Base-by-base conservation (phyloP, 2,797 vertebrate species). In the Psittacula echo region DNA sequence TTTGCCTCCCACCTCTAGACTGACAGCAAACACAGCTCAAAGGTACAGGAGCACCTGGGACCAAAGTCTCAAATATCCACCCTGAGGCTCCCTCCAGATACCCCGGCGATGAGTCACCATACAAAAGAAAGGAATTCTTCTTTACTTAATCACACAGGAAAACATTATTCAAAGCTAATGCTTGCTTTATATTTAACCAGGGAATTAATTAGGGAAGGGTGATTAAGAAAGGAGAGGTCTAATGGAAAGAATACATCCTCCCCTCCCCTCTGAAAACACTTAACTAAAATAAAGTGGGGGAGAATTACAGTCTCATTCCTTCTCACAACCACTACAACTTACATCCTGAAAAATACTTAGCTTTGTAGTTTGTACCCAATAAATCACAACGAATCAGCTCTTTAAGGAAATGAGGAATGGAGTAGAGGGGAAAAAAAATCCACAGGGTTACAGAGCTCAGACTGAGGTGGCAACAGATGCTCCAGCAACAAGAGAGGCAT, bases 151-250 rank as follows among this genome's bases (percentile, higher is more conserved):
- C 95, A 95, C 87, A 95, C 96, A 97, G 97, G 94, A 97, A 97
- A 97, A 96, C 94, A 97, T 97, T 95, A 97, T 83, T 97, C 97
- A 97, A 95, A 87, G 74, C 54, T 96, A 98, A 97, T 93, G 94
- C 89, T 93, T 62, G 81, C 72, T 97, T 97, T 97, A 97, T 96
- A 97, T 97, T 97, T 98, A 98, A 98, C 97, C 93, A 96, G 95
- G 96, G 97, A 97, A 97, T 97, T 98, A 98, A 98, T 97, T 98
- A 97, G 79, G 72, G 87, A 82, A 96, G 81, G 95, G 97, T 97
- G 95, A 97, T 95, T 97, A 97, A 95, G 86, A 96, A 97, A 96
- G 90, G 87, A 95, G 67, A 90, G 88, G 82, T 84, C 92, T 96
- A 96, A 96, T 96, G 92, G 93, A 97, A 42, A 56, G 61, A 96